Evolutionary conservation across 2,797 vertebrate genomes (phyloP).

Genomic region (Sparidentex hasta): DNA sequence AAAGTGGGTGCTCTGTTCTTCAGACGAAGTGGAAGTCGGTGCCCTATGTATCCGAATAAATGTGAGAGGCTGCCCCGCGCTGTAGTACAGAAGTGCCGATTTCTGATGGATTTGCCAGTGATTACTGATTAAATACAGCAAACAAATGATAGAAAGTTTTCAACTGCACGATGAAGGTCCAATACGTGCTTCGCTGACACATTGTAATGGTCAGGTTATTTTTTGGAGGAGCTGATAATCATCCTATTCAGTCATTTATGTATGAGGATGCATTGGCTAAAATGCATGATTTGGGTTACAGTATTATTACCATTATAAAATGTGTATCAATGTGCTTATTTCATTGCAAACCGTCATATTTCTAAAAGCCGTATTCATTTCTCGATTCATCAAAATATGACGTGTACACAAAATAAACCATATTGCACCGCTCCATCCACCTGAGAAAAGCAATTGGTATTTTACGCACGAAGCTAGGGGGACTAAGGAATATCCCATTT

Average conservation of each 20-base stretch:
- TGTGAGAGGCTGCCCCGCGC: background rate
- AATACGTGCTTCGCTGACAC: no score
- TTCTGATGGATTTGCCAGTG: background rate
- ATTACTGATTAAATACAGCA: background rate
- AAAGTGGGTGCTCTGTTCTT: slow-evolving; percentile 8
- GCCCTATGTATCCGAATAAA: background rate
- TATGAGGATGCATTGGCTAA: no score
- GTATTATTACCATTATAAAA: background rate
- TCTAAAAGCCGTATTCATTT: background rate
- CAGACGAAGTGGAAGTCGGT: background rate
- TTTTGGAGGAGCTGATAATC: no score
- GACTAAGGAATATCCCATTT: slow-evolving; percentile 64
- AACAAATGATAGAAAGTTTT: background rate
- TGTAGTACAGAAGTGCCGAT: background rate
- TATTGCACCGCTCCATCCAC: background rate
- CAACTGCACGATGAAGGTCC: no score
- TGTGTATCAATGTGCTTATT: background rate
- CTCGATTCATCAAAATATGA: background rate
- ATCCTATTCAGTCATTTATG: no score
- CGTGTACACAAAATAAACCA: background rate
- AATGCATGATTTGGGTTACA: background rate
- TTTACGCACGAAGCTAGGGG: slow-evolving; percentile 47
- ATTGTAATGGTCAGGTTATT: no score
- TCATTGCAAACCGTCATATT: background rate
- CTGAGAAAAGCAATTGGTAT: slow-evolving; percentile 47